These are phyloP conservation scores for Melanostoma mellinum DNA, from an alignment of 2,888 invertebrate species.

Conservation along the genomic window DNA sequence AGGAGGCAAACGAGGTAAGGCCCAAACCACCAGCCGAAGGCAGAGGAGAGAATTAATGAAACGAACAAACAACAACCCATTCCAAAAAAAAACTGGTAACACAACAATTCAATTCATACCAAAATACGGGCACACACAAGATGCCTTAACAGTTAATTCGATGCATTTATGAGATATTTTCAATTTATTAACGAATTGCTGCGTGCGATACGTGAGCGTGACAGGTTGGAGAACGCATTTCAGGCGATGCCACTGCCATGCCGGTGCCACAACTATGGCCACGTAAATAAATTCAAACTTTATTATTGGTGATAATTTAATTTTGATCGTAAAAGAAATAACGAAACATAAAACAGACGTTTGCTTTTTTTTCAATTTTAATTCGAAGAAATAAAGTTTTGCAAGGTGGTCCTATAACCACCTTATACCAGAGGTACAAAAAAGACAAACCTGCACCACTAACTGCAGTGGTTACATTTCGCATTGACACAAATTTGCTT, in stretches of 20 bases:
- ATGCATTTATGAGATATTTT: slow-evolving; percentile 43
- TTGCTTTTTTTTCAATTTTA: slow-evolving; percentile 7
- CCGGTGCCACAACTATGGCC: slow-evolving; percentile 29
- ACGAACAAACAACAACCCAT: slow-evolving; percentile 9
- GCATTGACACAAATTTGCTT: slow-evolving; percentile 67
- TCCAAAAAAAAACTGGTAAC: slow-evolving; percentile 50
- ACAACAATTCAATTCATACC: slow-evolving; percentile 46
- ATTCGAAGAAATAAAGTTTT: slow-evolving; percentile 26
- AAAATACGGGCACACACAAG: slow-evolving; percentile 24
- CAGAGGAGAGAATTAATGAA: slow-evolving; percentile 18
- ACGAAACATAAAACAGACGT: slow-evolving; percentile 33
- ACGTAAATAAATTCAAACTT: slow-evolving; percentile 67
- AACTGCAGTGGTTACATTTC: slow-evolving; percentile 59
- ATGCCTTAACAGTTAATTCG: slow-evolving; percentile 42
- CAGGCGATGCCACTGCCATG: neutral
- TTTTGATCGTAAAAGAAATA: slow-evolving; percentile 21
- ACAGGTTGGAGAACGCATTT: slow-evolving; percentile 26
- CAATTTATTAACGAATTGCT: slow-evolving; percentile 53
- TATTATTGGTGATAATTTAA: slow-evolving; percentile 53
- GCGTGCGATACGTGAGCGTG: slow-evolving; percentile 32
- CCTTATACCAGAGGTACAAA: slow-evolving; percentile 49
- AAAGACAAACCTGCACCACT: slow-evolving; percentile 53
- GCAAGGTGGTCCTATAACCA: slow-evolving; percentile 29
- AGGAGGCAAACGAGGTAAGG: slow-evolving; percentile 2
- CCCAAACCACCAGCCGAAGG: neutral